phyloP scores from a whole-genome alignment of 2,113 vertebrate genomes.

The Mobula birostris region DNA sequence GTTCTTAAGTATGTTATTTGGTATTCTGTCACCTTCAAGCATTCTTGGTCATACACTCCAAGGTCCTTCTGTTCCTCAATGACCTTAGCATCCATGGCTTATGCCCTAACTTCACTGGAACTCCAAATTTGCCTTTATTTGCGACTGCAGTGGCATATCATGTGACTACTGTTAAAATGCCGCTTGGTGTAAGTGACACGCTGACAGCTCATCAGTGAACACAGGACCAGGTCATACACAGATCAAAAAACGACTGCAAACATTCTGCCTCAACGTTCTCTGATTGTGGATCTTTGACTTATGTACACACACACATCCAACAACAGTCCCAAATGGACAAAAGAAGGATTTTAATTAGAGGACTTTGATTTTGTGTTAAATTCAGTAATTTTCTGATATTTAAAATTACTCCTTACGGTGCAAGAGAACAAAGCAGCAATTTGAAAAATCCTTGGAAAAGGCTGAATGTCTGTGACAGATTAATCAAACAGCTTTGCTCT shows the following conservation, averaged over 20 bases:
- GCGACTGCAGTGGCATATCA: neutral
- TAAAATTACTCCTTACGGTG: neutral
- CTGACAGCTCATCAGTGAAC: neutral
- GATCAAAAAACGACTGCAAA: neutral
- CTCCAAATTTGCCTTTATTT: no score
- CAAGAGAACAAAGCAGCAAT: neutral
- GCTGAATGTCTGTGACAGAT: neutral
- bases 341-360: neutral
- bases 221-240: neutral
- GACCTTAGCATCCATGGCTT: no score
- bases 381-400: neutral
- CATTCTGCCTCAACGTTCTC: neutral
- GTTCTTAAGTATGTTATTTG: no score
- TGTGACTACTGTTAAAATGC: neutral
- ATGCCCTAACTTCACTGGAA: no score
- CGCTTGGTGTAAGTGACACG: neutral
- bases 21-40: no score
- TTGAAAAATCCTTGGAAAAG: neutral
- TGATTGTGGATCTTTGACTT: neutral
- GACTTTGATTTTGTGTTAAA: neutral
- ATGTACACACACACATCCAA: neutral
- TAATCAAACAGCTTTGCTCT: neutral
- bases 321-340: neutral
- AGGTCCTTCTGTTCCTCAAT: no score
- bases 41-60: no score